These are phyloP conservation scores for Lordiphosa clarofinis DNA, from an alignment of 1,140 invertebrate species.

Conservation along the genomic window DNA sequence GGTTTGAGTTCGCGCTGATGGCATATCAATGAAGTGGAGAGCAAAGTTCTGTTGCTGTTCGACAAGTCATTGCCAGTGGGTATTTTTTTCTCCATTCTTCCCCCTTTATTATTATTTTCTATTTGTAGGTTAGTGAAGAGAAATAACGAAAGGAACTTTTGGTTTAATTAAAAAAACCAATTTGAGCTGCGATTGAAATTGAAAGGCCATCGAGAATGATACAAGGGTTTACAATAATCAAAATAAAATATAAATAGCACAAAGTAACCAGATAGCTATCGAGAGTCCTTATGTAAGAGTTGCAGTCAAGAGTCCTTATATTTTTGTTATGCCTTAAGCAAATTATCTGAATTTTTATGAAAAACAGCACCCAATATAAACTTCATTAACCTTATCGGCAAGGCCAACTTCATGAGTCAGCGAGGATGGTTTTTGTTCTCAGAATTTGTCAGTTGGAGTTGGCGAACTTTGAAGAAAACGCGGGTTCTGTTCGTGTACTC, in stretches of 20 bases:
- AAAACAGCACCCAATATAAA: too few species aligned
- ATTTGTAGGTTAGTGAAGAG: not conserved
- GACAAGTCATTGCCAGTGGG: slow-evolving; percentile 28
- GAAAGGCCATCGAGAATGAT: slow-evolving; percentile 34
- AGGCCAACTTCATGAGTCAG: too few species aligned
- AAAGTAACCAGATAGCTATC: too few species aligned
- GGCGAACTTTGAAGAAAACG: too few species aligned
- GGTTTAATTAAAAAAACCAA: slow-evolving; percentile 72
- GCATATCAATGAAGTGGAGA: slow-evolving; percentile 20
- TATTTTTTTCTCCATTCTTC: slow-evolving; percentile 13
- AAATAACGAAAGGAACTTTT: slow-evolving; percentile 2
- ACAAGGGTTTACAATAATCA: slow-evolving; percentile 16
- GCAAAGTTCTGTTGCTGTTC: slow-evolving; percentile 10
- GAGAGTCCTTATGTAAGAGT: not conserved
- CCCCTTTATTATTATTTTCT: slow-evolving; percentile 5
- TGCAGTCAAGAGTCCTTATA: not conserved
- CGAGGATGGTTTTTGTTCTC: too few species aligned
- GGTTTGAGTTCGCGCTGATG: slow-evolving; percentile 19
- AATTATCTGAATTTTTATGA: too few species aligned
- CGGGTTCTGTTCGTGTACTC: too few species aligned
- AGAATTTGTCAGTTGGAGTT: too few species aligned
- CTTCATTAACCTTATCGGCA: too few species aligned
- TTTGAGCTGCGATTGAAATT: slow-evolving; percentile 47
- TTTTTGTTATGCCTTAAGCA: too few species aligned
- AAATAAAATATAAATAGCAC: slow-evolving; percentile 11